Percentiles rank a stretch among this genome's conserved stretches.
Evolutionary conservation across 1,140 invertebrate genomes (phyloP).

Genomic region (Anoplolepis gracilipes): DNA sequence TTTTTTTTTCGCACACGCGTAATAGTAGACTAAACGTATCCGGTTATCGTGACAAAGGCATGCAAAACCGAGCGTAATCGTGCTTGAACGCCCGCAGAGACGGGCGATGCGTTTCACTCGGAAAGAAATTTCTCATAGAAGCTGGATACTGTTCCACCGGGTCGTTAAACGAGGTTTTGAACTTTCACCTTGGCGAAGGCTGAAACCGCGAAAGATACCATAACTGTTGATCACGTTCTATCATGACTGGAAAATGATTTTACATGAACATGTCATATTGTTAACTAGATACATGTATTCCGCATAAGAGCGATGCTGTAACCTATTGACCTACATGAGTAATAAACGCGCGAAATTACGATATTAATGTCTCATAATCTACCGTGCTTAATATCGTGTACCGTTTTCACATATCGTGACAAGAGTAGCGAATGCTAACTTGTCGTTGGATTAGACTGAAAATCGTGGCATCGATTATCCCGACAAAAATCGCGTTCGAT

Average conservation of each 20-base stretch:
- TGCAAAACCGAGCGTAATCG: conserved; percentile 57
- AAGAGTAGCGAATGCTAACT: conserved; percentile 16
- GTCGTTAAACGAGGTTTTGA: conserved; percentile 74
- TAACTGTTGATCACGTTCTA: conserved; percentile 69
- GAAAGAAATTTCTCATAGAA: conserved; percentile 58
- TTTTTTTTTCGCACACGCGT: conserved; percentile 12
- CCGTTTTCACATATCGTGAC: conserved; percentile 3
- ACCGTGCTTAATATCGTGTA: conserved; percentile 4
- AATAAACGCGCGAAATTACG: conserved; percentile 46
- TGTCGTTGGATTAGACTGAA: background rate
- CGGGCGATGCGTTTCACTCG: conserved; percentile 59
- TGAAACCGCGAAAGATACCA: conserved; percentile 56
- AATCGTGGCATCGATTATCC: conserved; percentile 1
- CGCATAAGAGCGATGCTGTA: conserved; percentile 43
- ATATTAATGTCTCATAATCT: conserved; percentile 24
- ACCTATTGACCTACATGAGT: conserved; percentile 80
- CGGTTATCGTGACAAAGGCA: conserved; percentile 61
- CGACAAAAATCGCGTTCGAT: conserved; percentile 18
- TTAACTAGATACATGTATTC: background rate
- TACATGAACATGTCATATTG: background rate
- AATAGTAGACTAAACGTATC: conserved; percentile 65
- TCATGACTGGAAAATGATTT: conserved; percentile 65
- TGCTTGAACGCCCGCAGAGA: conserved; percentile 37
- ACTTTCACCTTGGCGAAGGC: conserved; percentile 80
- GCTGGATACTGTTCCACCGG: conserved; percentile 46